Base-by-base conservation (phyloP, 2,797 vertebrate genomes). In the Hipposideros larvatus region DNA sequence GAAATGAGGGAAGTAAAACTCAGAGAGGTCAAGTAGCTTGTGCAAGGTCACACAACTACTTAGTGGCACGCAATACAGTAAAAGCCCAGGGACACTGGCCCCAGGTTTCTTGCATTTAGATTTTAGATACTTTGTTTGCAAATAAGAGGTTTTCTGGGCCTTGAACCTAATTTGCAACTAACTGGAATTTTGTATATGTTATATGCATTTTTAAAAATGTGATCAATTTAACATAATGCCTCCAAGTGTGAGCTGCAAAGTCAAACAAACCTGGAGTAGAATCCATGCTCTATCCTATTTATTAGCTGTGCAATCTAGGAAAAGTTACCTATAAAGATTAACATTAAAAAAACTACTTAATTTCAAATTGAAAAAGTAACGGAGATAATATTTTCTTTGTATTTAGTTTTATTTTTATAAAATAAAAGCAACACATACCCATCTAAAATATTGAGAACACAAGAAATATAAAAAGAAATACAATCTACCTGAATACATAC, bases 111-210 rank as follows among this genome's bases (percentile, higher is more conserved):
- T 48, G 21, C 53, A 87, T 71, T 74, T 82, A 85, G 57, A 94
- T 63, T 92, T 85, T 31, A 78, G 63, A 57, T 19, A 34, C 11
- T n/a, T n/a, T 74, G 71, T 93, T 68, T 66, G 22, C 28, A 74
- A 89, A 82, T 37, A 75, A 73, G 37, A 34, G 55, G 66, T 46
- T 59, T 73, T 71, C 78, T 79, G 51, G 59, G 28, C 24, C 79
- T 75, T 86, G 90, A 71, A 73, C 41, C 24, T 78, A 83, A 90
- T 57, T 78, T 83, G 41, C n/a, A 96, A 59, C 75, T n/a, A 90
- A 43, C 6, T 21, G 48, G 19, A 28, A 43, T 51, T 51, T 87
- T 68, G 41, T 21, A 43, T 26, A 63, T 0, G 13, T 37, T 83
- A 77, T n/a, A 63, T 41, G 5, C 46, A 78, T 71, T 75, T 95